phyloP scores from a whole-genome alignment of 2,113 vertebrate species.

The Lates calcarifer region DNA sequence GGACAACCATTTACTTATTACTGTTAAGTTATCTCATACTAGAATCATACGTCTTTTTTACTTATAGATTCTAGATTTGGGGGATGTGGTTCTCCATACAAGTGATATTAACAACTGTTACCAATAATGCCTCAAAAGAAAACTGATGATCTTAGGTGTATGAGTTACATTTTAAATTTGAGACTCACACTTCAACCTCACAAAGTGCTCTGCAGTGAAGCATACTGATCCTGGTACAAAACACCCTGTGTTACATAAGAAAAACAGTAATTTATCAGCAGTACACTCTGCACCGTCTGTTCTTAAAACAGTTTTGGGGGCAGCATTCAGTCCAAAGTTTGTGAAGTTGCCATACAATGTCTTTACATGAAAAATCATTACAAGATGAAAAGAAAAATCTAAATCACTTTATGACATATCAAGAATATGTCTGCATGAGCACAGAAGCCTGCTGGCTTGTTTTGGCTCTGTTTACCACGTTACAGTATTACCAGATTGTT shows the following conservation, averaged over 20 bases:
- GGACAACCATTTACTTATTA: background rate
- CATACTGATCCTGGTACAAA: conserved; percentile 16
- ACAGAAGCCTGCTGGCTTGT: conserved; percentile 32
- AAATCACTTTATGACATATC: conserved; percentile 18
- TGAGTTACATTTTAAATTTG: background rate
- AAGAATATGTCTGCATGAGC: conserved; percentile 11
- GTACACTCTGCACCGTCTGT: background rate
- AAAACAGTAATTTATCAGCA: conserved; percentile 1
- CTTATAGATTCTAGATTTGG: conserved; percentile 1
- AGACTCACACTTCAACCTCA: background rate
- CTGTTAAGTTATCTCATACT: background rate
- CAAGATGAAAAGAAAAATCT: conserved; percentile 30
- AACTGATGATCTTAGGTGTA: background rate
- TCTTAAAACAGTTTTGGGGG: background rate
- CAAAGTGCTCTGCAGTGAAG: conserved; percentile 13
- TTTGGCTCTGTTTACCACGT: conserved; percentile 36
- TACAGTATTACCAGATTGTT: conserved; percentile 36
- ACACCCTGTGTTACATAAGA: conserved; percentile 8
- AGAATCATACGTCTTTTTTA: background rate
- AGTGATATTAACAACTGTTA: conserved; percentile 5
- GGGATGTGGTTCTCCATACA: conserved; percentile 18
- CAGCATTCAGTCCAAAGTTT: conserved; percentile 6
- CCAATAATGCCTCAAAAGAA: background rate
- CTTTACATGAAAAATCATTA: conserved; percentile 11
- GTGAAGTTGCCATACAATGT: background rate